Conservation (phyloP, 2,888 invertebrate genomes). For the Polymixis lichenea region DNA sequence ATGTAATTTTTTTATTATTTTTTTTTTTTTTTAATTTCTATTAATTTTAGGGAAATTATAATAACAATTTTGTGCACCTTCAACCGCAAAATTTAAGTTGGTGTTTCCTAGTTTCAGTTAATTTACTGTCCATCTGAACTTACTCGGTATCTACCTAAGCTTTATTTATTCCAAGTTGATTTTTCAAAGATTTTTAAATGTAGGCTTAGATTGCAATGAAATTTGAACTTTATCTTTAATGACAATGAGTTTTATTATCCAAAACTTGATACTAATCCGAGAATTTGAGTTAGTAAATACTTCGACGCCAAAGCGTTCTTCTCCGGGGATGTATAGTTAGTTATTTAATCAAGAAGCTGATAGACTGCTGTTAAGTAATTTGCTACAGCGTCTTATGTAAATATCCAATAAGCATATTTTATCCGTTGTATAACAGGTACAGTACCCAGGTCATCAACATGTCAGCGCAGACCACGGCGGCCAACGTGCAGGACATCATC, state of each 20-base stretch:
- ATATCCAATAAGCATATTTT: too few species aligned
- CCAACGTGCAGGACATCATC: slow-evolving; percentile 95
- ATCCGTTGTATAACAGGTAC: slow-evolving; percentile 76
- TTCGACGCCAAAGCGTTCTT: neutral
- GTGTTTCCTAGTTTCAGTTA: too few species aligned
- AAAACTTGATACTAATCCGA: too few species aligned
- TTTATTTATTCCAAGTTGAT: too few species aligned
- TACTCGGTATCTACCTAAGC: too few species aligned
- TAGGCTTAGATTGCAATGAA: neutral
- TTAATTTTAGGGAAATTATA: too few species aligned
- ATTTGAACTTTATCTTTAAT: neutral
- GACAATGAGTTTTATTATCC: neutral
- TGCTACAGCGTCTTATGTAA: neutral
- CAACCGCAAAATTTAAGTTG: neutral
- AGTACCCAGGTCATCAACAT: slow-evolving; percentile 95
- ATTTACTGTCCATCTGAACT: too few species aligned
- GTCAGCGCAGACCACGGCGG: slow-evolving; percentile 97
- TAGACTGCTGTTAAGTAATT: neutral
- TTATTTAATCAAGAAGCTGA: neutral
- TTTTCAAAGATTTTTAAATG: too few species aligned
- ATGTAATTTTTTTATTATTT: too few species aligned
- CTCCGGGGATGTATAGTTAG: neutral
- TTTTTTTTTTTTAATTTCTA: too few species aligned
- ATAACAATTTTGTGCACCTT: too few species aligned
- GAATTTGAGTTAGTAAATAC: too few species aligned